Base-by-base conservation (phyloP, 2,888 invertebrate genomes). In the Drosophila koepferae region DNA sequence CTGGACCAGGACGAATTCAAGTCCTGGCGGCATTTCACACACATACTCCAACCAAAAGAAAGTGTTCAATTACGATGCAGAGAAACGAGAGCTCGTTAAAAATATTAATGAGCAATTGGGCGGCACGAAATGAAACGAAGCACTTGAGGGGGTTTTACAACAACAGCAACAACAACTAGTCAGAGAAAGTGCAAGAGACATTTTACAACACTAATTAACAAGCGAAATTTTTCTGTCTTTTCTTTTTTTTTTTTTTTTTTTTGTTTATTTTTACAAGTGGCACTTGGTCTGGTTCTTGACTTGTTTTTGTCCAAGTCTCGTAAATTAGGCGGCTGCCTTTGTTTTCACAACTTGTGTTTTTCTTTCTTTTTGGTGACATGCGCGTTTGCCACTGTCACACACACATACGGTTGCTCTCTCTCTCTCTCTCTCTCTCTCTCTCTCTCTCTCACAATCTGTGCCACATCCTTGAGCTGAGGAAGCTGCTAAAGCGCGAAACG, bases 271-370 rank as follows among this genome's bases (percentile, higher is more conserved):
- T 86, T 71, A 80, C 90, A 90, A 90, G 86, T 82, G 86, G 70
- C 81, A 71, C 81, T 76, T 63, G 59, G 14, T 28, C 38, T 36
- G 53, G 31, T 31, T 54, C 16, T 31, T 16, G 23, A 62, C 49
- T 34, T 51, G 36, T 34, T 36, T 20, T 12, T 28, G 12, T 40
- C 14, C 41, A 44, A 44, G 20, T 14, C 51, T 31, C 28, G 44
- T 81, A 81, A 83, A 81, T 81, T 77, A 77, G 77, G 74, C 87
- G 82, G 80, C 80, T 66, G 77, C 59, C 72, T 84, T 80, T 86
- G 90, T 86, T 90, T 88, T 88, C 77, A 86, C 89, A 86, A 86
- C 86, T 86, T 88, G 85, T 90, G 90, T 86, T 80, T 74, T 76
- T 60, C 51, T 81, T 78, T 78, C 77, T 65, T 74, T 89, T 67